Evolutionary conservation across 2,888 invertebrate species (phyloP).

Genomic region (Cyclophora punctaria): DNA sequence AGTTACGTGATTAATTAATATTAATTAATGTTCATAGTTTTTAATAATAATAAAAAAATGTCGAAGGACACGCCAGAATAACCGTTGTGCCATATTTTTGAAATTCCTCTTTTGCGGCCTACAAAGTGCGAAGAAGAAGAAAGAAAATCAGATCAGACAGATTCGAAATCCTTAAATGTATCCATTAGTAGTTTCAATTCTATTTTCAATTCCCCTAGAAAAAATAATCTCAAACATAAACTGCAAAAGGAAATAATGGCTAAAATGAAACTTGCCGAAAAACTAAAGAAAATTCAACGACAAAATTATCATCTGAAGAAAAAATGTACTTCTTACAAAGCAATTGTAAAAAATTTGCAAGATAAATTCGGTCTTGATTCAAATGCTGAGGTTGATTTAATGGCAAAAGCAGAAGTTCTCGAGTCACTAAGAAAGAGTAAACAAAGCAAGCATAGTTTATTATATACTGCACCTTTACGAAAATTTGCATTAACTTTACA

Average conservation of each 20-base stretch:
- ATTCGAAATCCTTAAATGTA: neutral
- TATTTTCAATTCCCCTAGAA: slow-evolving; percentile 19
- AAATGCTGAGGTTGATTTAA: neutral
- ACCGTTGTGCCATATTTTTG: too few species aligned
- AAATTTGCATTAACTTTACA: slow-evolving; percentile 13
- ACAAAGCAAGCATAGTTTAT: neutral
- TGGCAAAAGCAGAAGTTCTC: neutral
- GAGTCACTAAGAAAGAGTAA: neutral
- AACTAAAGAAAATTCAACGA: slow-evolving; percentile 12
- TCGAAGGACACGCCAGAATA: too few species aligned
- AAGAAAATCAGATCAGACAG: neutral
- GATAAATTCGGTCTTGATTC: neutral
- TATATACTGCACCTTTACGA: slow-evolving; percentile 4
- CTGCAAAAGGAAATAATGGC: slow-evolving; percentile 6
- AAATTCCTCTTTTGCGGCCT: too few species aligned
- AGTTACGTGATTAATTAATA: too few species aligned
- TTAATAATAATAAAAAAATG: too few species aligned
- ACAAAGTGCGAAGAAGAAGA: too few species aligned
- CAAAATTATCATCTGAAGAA: slow-evolving; percentile 14
- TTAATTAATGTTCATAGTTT: too few species aligned
- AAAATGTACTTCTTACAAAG: slow-evolving; percentile 7
- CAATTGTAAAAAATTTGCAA: neutral
- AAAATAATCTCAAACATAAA: slow-evolving; percentile 15
- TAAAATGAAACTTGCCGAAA: slow-evolving; percentile 10
- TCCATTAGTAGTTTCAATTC: slow-evolving; percentile 13